Evolutionary conservation across 2,797 vertebrate species (phyloP).

Genomic region (Tiaroga cobitis): DNA sequence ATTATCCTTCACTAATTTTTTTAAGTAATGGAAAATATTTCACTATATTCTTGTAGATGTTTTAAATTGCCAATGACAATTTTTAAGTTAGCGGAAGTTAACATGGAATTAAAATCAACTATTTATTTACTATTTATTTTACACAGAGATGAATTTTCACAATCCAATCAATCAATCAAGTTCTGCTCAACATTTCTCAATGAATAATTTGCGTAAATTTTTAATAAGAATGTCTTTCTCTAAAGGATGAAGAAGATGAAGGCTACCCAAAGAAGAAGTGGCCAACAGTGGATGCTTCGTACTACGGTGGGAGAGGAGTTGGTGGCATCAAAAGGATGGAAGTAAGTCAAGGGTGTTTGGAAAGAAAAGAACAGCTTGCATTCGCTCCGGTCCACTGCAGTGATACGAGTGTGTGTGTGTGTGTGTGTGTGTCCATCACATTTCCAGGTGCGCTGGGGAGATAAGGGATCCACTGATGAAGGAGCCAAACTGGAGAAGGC

Average conservation of each 20-base stretch:
- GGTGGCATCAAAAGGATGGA: conserved; percentile 99
- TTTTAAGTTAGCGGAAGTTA: background rate
- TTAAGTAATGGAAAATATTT: background rate
- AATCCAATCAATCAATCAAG: background rate
- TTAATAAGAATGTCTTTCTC: background rate
- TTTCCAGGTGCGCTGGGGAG: conserved; percentile 93
- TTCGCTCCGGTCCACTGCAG: background rate
- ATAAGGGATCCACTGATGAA: conserved; percentile 97
- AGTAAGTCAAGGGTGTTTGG: conserved; percentile 70
- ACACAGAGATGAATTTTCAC: background rate
- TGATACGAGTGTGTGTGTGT: conserved; percentile 11
- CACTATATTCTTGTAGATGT: background rate
- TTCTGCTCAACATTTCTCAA: background rate
- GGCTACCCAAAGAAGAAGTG: conserved; percentile 93
- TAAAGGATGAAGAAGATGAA: conserved; percentile 93
- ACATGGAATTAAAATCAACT: background rate
- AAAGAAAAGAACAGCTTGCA: background rate
- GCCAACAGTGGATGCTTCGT: conserved; percentile 97
- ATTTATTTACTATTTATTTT: background rate
- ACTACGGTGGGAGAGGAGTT: conserved; percentile 94
- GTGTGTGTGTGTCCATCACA: conserved; percentile 18
- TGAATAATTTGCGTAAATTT: background rate
- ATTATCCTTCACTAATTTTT: background rate
- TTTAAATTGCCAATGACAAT: background rate
- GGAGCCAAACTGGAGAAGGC: conserved; percentile 96